Conservation (phyloP, 2,113 vertebrate species). For the Prochilodus magdalenae region DNA sequence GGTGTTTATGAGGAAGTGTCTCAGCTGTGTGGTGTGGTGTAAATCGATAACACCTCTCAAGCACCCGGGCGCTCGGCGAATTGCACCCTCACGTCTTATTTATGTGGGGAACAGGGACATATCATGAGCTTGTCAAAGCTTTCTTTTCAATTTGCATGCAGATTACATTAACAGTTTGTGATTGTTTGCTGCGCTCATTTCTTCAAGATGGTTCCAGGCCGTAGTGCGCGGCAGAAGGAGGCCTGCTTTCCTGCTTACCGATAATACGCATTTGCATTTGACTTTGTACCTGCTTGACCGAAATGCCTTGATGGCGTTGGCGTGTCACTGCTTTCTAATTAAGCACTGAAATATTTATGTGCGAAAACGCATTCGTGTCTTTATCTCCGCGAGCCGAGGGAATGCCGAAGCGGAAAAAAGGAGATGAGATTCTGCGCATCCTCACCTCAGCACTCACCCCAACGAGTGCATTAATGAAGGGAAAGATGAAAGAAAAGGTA, state of each 20-base stretch:
- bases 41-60: not conserved
- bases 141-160: constrained; percentile 45
- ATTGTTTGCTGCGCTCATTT: constrained; percentile 38
- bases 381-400: constrained; percentile 44
- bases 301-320: constrained; percentile 55
- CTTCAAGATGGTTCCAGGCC: constrained; percentile 14
- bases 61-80: not conserved
- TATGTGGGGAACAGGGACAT: not conserved
- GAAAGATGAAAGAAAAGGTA: constrained; percentile 34
- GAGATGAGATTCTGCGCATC: constrained; percentile 32
- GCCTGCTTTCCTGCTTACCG: constrained; percentile 47
- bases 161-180: constrained; percentile 26
- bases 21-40: not conserved
- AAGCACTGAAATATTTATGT: constrained; percentile 79
- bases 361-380: constrained; percentile 67
- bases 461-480: constrained; percentile 62
- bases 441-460: constrained; percentile 22
- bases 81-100: not conserved
- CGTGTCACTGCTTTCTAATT: constrained; percentile 70
- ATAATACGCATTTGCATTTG: constrained; percentile 69
- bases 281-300: constrained; percentile 64
- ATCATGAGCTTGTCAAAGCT: constrained; percentile 20
- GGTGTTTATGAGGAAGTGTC: not conserved
- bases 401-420: not conserved
- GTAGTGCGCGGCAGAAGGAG: constrained; percentile 17